A percentile compares a stretch with the other conserved stretches of the same genome.
Evolutionary conservation across 2,888 invertebrate genomes (phyloP).

Genomic region (Amphipyra tragopoginis): DNA sequence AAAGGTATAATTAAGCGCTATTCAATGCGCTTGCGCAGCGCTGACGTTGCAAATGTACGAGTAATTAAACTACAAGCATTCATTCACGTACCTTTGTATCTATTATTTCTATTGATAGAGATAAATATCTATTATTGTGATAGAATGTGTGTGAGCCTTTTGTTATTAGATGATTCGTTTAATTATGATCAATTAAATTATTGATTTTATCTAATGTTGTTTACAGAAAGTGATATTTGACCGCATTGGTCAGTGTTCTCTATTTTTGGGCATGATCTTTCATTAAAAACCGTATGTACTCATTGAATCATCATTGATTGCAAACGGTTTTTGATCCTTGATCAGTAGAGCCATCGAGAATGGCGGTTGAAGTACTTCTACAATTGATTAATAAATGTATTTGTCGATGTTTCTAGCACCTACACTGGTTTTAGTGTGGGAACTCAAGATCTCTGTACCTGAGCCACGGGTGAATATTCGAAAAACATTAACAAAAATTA

Average conservation of each 20-base stretch:
- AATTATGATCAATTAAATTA: slow-evolving; percentile 28
- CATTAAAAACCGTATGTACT: too few relatives aligned
- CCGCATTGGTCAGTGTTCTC: not conserved
- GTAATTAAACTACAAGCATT: slow-evolving; percentile 59
- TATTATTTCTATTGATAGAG: slow-evolving; percentile 50
- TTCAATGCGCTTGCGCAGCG: slow-evolving; percentile 49
- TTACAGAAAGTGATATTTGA: not conserved
- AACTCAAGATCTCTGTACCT: too few relatives aligned
- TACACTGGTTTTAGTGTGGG: too few relatives aligned
- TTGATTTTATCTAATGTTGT: slow-evolving; percentile 20
- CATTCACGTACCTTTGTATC: slow-evolving; percentile 53
- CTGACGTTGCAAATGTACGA: slow-evolving; percentile 53
- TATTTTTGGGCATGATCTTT: too few relatives aligned
- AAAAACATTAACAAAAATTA: too few relatives aligned
- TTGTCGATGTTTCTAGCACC: too few relatives aligned
- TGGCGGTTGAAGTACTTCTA: too few relatives aligned
- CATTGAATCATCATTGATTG: too few relatives aligned
- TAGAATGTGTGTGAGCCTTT: slow-evolving; percentile 2
- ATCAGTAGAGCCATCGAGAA: too few relatives aligned
- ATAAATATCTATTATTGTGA: slow-evolving; percentile 56
- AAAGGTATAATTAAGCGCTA: slow-evolving; percentile 54
- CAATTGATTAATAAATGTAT: too few relatives aligned
- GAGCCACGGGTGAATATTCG: too few relatives aligned
- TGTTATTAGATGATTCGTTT: not conserved
- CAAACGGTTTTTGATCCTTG: too few relatives aligned